A percentile compares a stretch with the other conserved stretches of the same genome.
Evolutionary conservation across 2,888 invertebrate species (phyloP).

Genomic region (Rhaphigaster nebulosa): DNA sequence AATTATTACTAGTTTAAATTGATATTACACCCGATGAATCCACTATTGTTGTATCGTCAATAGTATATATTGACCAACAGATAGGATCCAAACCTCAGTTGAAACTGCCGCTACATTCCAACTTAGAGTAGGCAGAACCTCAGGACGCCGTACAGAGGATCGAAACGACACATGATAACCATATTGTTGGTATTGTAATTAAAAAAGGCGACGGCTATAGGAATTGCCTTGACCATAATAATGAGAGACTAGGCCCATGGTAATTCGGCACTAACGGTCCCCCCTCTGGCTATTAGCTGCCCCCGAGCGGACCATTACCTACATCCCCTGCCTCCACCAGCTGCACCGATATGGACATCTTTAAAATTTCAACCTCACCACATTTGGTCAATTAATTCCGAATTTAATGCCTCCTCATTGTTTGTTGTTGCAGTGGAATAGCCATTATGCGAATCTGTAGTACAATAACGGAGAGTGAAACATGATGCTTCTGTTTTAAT

Average conservation of each 20-base stretch:
- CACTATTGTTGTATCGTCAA: no score
- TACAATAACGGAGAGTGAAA: neutral
- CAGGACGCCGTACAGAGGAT: neutral
- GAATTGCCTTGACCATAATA: neutral
- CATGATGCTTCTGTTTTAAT: neutral
- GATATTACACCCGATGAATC: no score
- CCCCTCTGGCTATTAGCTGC: neutral
- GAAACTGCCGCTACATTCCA: no score
- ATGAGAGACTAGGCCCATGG: neutral
- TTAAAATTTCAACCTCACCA: neutral
- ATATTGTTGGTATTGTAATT: neutral
- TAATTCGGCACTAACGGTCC: neutral
- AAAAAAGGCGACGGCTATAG: neutral
- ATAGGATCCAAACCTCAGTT: neutral
- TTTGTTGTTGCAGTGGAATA: neutral
- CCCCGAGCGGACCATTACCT: no score
- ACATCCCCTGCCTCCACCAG: no score
- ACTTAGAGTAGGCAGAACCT: neutral
- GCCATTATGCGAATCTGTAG: neutral
- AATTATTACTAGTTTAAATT: no score
- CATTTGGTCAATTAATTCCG: neutral
- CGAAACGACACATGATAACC: neutral
- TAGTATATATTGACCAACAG: no score
- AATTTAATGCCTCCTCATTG: conserved; percentile 8
- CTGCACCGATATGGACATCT: neutral